Percentiles rank a stretch among this genome's conserved stretches.
phyloP scores from a whole-genome alignment of 2,113 vertebrate species.

The Campylomormyrus tamandua region DNA sequence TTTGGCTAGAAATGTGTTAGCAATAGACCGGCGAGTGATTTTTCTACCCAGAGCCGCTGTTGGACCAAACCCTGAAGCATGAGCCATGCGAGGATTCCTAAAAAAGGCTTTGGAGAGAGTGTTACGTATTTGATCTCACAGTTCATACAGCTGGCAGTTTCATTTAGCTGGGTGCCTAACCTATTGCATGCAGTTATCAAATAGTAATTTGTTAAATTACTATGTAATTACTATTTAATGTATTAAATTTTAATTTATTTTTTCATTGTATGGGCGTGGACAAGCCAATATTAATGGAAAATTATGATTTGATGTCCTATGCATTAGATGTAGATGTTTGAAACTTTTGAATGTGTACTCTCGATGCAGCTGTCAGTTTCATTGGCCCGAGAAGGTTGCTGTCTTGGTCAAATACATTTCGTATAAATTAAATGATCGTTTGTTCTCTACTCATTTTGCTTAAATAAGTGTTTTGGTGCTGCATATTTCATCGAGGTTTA shows the following conservation, averaged over 20 bases:
- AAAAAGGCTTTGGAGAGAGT: not conserved
- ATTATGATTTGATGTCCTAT: not conserved
- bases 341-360: not conserved
- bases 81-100: not conserved
- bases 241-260: not conserved
- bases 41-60: not conserved
- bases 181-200: not conserved
- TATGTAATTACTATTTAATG: not conserved
- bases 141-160: not conserved
- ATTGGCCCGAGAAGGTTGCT: not conserved
- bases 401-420: not conserved
- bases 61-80: not conserved
- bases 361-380: not conserved
- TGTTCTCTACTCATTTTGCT: not conserved
- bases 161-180: not conserved
- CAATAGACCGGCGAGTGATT: not conserved
- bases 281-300: not conserved
- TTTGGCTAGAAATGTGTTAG: not conserved
- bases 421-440: not conserved
- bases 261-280: not conserved
- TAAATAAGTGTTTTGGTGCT: not conserved
- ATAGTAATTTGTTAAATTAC: not conserved
- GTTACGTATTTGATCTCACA: not conserved
- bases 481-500: not conserved
- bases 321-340: not conserved